A percentile compares a stretch with the other conserved stretches of the same genome.
Evolutionary conservation across 2,888 invertebrate genomes (phyloP).

Genomic region (Temnothorax rugatulus): DNA sequence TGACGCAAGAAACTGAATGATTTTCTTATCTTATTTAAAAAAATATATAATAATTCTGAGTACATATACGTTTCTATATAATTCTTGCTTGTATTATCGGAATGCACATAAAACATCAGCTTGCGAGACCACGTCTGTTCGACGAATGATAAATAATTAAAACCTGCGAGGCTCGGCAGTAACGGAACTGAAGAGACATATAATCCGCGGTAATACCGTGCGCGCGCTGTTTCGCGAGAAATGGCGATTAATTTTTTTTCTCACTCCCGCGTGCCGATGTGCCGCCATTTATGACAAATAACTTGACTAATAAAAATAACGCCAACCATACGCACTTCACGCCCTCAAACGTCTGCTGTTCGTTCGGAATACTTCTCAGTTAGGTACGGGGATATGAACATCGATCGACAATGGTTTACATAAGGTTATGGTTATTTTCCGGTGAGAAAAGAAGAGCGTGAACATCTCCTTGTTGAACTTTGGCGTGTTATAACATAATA

Average conservation of each 20-base stretch:
- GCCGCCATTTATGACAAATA: constrained; percentile 3
- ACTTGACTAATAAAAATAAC: constrained; percentile 39
- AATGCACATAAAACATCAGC: constrained; percentile 8
- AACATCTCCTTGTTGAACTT: constrained; percentile 34
- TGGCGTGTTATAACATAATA: constrained; percentile 72
- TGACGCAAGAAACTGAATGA: not conserved
- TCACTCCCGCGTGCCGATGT: not conserved
- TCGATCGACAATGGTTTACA: constrained; percentile 19
- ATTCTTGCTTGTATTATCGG: not conserved
- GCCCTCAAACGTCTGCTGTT: not conserved
- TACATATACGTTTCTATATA: not conserved
- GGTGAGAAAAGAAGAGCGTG: not conserved
- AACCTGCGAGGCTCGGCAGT: not conserved
- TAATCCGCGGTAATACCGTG: constrained; percentile 5
- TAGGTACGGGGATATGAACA: not conserved
- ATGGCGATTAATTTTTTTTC: constrained; percentile 22
- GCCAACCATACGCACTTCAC: not conserved
- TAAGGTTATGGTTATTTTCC: constrained; percentile 14
- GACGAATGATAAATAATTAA: constrained; percentile 22
- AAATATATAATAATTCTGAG: not conserved
- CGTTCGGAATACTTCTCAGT: not conserved
- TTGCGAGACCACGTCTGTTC: not conserved
- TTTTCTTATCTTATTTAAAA: not conserved
- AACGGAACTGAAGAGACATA: not conserved
- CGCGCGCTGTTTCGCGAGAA: not conserved